Evolutionary conservation across 2,797 vertebrate species (phyloP), one percentile per base, ranked within the genome.

Genomic region (Florisuga fusca): DNA sequence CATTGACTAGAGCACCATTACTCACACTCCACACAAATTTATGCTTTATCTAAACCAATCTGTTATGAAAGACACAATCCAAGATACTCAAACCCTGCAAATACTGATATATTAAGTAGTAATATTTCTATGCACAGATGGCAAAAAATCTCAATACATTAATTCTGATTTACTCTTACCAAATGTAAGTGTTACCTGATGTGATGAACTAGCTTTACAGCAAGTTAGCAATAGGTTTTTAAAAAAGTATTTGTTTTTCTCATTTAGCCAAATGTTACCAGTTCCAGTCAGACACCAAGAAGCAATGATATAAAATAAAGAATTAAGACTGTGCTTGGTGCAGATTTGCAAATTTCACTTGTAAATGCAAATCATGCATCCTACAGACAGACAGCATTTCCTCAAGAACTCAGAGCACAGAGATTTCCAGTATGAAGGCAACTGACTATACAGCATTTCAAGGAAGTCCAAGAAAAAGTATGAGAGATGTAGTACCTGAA

Each of bases 401-500:
- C 50, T 89, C 4, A 74, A 79, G 51, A 78, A 41, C 16, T 33
- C 62, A 84, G 7, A n/a, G 16, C 33, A 91, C 0, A 41, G 51
- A 27, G 36, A 15, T 57, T 77, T 82, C 46, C 25, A 33, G 18
- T 23, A 55, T 8, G 26, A 84, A 89, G 13, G 10, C 48, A 89
- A 74, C 5, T 12, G 26, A 55, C 54, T 27, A 61, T 73, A 80
- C 23, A 61, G 5, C 17, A 55, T 34, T 91, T 73, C 38, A 48
- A 46, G 23, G 4, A 85, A 85, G 38, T 63, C 15, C n/a, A 92
- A 68, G 50, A 41, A 92, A 45, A 92, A 54, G 7, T 1, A 48
- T 3, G 15, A 58, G 43, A 45, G 31, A 41, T 26, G 10, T 8
- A 57, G 33, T 97, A 99, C 99, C 98, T 99, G 99, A 76, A 99